A percentile compares a stretch with the other conserved stretches of the same genome.
Conservation (phyloP, 2,797 vertebrate genomes). For the Sitta carolinensis region DNA sequence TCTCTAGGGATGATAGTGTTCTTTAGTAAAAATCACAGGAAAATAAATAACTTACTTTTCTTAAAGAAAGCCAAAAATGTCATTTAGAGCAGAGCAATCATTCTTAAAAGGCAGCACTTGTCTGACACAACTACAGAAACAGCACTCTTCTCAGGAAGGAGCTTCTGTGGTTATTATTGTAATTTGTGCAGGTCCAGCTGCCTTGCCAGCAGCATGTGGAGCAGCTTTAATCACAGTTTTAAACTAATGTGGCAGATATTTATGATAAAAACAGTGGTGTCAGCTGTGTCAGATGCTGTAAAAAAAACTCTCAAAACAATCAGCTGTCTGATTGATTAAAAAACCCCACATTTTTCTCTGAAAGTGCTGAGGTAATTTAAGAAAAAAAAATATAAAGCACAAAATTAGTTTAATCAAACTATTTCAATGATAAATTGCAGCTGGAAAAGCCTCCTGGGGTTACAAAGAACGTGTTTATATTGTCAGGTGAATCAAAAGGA, state of each 20-base stretch:
- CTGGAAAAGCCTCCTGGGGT: constrained; percentile 40
- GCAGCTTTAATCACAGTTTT: constrained; percentile 66
- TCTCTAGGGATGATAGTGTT: constrained; percentile 56
- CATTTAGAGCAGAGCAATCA: constrained; percentile 66
- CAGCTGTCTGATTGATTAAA: constrained; percentile 56
- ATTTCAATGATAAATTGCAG: constrained; percentile 56
- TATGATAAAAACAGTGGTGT: constrained; percentile 55
- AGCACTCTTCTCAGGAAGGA: constrained; percentile 57
- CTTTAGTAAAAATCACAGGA: constrained; percentile 65
- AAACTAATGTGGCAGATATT: constrained; percentile 60
- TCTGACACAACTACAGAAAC: constrained; percentile 52
- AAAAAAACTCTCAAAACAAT: constrained; percentile 56
- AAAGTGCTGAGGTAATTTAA: constrained; percentile 28
- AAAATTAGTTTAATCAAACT: constrained; percentile 59
- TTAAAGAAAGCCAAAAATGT: constrained; percentile 59
- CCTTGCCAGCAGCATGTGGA: constrained; percentile 56
- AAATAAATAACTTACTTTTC: constrained; percentile 69
- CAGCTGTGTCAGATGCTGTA: constrained; percentile 44
- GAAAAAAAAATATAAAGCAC: constrained; percentile 32
- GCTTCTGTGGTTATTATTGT: constrained; percentile 59
- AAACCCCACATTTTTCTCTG: neutral
- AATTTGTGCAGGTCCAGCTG: constrained; percentile 62
- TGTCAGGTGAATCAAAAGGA: constrained; percentile 65
- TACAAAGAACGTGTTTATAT: constrained; percentile 47
- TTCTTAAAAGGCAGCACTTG: constrained; percentile 66